These are phyloP conservation scores for Herminia tarsipennalis DNA, from an alignment of 2,888 invertebrate genomes.

Conservation along the genomic window DNA sequence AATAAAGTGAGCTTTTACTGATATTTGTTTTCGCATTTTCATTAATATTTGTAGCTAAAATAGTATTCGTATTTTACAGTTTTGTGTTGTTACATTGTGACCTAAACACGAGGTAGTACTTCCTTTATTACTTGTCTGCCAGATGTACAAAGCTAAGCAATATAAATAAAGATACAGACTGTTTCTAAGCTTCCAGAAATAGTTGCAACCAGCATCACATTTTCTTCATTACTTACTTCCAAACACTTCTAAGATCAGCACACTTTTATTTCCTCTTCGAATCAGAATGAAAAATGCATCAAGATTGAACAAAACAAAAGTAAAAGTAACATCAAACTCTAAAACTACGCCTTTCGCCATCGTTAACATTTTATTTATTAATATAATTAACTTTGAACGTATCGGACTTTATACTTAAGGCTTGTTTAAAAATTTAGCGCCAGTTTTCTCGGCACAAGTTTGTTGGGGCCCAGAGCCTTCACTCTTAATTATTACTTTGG, in stretches of 20 bases:
- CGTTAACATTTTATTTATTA: constrained; percentile 70
- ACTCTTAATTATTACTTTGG: constrained; percentile 86
- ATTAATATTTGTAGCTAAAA: constrained; percentile 1
- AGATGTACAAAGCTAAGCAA: too few species aligned
- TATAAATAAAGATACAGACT: too few species aligned
- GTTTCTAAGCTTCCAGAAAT: too few species aligned
- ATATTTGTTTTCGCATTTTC: constrained; percentile 24
- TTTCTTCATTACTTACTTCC: too few species aligned
- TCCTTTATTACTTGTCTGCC: too few species aligned
- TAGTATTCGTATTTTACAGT: neutral
- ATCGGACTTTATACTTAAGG: constrained; percentile 83
- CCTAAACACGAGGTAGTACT: neutral
- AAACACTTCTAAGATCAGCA: too few species aligned
- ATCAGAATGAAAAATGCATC: constrained; percentile 27
- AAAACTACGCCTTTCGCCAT: constrained; percentile 45
- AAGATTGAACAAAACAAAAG: constrained; percentile 8
- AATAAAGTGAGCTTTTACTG: constrained; percentile 23
- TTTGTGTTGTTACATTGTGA: neutral
- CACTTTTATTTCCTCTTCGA: neutral
- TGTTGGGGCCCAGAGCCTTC: constrained; percentile 76
- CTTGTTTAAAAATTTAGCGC: constrained; percentile 82
- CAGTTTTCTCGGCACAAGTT: constrained; percentile 65
- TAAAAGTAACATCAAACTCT: constrained; percentile 20
- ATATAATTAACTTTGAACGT: constrained; percentile 79
- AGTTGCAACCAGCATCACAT: too few species aligned